Base-by-base conservation (phyloP, 1,140 invertebrate species). In the Drosophila triauraria region DNA sequence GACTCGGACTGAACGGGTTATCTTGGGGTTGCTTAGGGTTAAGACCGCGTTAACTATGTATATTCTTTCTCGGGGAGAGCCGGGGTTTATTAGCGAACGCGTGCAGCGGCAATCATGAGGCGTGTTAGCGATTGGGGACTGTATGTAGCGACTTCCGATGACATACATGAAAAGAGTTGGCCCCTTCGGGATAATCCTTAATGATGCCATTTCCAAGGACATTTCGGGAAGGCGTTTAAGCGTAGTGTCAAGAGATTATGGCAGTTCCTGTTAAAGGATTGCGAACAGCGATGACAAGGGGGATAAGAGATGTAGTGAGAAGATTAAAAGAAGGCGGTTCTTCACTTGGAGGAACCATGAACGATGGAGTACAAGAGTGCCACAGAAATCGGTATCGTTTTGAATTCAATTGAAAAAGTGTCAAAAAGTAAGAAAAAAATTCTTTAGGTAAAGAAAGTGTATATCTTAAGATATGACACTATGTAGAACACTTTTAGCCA, bases 51-150 rank as follows among this genome's bases (percentile, higher is more conserved):
- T 20, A 38, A 32, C 38, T 60, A 27, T 47, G 40, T 23, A 40
- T 25, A 8, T 20, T 8, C 30, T 58, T 17, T 53, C 13, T 20
- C 30, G 17, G 68, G 38, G 50, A 56, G 62, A 54, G 32, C 12
- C 44, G 47, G 43, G 59, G 78, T 80, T 86, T 86, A 86, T 86
- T 86, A 86, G 82, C 65, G 70, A 67, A n/a, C 82, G 84, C 84
- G 84, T 88, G 84, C 84, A 63, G 62, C 38, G 85, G 84, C 81
- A 88, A 88, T 88, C 77, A 84, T 71, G 78, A 90, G 85, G 80
- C 85, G 84, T 68, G 85, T 90, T 88, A 88, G 84, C 71, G 46
- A 32, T 42, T 64, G 56, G 25, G 47, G 60, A 71, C 79, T 72
- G 51, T 60, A 75, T 76, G 62, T 67, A 75, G 80, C 78, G 83